Conservation (phyloP, 64 coral and sea anemone genomes). For the Astreopora myriophthalma region DNA sequence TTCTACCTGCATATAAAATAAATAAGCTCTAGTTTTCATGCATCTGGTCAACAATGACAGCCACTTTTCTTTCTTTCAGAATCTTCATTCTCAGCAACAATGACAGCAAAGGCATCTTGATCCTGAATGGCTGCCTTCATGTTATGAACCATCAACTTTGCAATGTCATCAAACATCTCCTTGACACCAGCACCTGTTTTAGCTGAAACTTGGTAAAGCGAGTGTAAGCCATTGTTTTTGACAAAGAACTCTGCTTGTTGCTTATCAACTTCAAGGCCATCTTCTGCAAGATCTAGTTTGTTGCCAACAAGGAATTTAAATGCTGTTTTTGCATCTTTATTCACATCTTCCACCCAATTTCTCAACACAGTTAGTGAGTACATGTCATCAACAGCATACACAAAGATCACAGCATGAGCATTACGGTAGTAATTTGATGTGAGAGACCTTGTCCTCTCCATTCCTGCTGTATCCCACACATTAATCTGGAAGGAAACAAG, state of each 20-base stretch:
- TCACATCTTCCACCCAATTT: conserved; percentile 80
- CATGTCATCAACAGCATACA: conserved; percentile 80
- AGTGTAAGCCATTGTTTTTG: conserved; percentile 55
- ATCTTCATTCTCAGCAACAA: not conserved
- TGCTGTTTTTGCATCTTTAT: conserved; percentile 69
- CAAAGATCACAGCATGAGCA: conserved; percentile 73
- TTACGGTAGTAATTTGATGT: conserved; percentile 89
- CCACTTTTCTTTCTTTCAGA: not conserved
- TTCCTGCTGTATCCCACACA: conserved; percentile 96
- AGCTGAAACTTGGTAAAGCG: conserved; percentile 74
- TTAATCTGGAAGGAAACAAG: conserved; percentile 70
- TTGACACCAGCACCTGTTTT: conserved; percentile 89
- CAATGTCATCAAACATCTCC: conserved; percentile 82
- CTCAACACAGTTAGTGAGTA: conserved; percentile 60
- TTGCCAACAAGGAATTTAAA: conserved; percentile 89
- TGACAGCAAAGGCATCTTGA: not conserved
- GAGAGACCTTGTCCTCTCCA: conserved; percentile 87
- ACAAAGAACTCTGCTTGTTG: conserved; percentile 52
- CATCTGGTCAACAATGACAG: not conserved
- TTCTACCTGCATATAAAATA: not conserved
- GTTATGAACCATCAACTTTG: conserved; percentile 57
- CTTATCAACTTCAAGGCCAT: conserved; percentile 71
- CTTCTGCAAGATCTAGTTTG: conserved; percentile 86
- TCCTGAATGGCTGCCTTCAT: not conserved
- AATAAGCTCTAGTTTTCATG: not conserved